These are phyloP conservation scores for Acromyrmex echinatior DNA, from an alignment of 1,140 invertebrate genomes.

Conservation along the genomic window DNA sequence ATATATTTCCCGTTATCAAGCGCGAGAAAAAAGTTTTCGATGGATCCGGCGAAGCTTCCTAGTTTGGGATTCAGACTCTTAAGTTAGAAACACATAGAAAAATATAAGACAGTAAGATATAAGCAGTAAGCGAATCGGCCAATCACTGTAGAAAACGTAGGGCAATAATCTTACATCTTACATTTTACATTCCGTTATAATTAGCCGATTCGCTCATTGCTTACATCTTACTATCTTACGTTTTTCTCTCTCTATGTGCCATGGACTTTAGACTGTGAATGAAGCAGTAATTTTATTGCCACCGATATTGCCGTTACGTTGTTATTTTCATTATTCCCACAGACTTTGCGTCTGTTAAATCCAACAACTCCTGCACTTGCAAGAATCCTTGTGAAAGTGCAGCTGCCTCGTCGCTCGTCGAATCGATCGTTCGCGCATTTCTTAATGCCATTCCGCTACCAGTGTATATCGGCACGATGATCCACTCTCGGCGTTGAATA, in stretches of 20 bases:
- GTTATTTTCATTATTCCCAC: constrained; percentile 27
- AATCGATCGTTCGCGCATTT: constrained; percentile 33
- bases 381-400: constrained; percentile 24
- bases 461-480: constrained; percentile 4
- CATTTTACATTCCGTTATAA: too few relatives aligned
- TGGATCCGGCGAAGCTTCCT: neutral
- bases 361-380: neutral
- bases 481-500: constrained; percentile 42
- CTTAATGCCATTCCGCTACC: constrained; percentile 42
- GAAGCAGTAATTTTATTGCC: constrained; percentile 29
- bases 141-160: too few relatives aligned
- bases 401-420: neutral
- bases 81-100: too few relatives aligned
- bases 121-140: too few relatives aligned
- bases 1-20: constrained; percentile 29
- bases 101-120: too few relatives aligned
- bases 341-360: constrained; percentile 15
- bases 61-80: constrained; percentile 6
- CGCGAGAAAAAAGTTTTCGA: neutral
- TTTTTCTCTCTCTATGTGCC: too few relatives aligned
- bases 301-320: constrained; percentile 3
- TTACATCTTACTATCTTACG: too few relatives aligned
- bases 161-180: too few relatives aligned
- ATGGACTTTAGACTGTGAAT: neutral
- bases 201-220: too few relatives aligned